A percentile compares a stretch with the other conserved stretches of the same genome.
These are phyloP conservation scores for Diadophis punctatus DNA, from an alignment of 2,113 vertebrate genomes.

Conservation along the genomic window DNA sequence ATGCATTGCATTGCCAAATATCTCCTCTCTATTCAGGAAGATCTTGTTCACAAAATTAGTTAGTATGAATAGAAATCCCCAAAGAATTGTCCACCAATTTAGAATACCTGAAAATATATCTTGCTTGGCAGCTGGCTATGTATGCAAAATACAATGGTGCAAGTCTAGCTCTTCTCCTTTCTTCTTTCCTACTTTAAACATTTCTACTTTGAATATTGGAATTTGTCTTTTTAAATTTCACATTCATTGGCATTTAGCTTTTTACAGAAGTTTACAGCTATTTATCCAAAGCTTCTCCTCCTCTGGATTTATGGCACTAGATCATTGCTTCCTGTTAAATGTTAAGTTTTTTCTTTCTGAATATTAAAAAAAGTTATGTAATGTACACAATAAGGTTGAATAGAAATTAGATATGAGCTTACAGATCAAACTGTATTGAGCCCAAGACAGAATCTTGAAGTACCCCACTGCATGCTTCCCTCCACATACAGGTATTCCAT, in stretches of 20 bases:
- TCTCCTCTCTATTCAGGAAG: not conserved
- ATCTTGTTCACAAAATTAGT: not conserved
- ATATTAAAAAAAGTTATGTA: not conserved
- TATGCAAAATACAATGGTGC: not conserved
- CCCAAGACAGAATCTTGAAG: not conserved
- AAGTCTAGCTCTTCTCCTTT: constrained; percentile 4
- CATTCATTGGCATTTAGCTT: not conserved
- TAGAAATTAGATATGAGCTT: not conserved
- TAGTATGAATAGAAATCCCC: not conserved
- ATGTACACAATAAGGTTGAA: not conserved
- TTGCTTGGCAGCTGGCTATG: not conserved
- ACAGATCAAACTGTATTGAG: not conserved
- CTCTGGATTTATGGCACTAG: constrained; percentile 35
- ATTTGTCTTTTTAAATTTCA: constrained; percentile 2
- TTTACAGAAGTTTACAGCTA: constrained; percentile 4
- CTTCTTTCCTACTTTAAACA: constrained; percentile 15
- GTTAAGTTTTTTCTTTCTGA: constrained; percentile 20
- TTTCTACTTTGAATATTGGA: constrained; percentile 18
- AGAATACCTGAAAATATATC: not conserved
- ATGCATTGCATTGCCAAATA: not conserved
- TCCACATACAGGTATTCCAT: not conserved
- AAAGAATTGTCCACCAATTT: not conserved
- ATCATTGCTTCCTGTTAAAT: constrained; percentile 43
- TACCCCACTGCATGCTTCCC: not conserved
- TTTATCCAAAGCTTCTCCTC: not conserved